Evolutionary conservation across 2,888 invertebrate species (phyloP).

Genomic region (Rhaphigaster nebulosa): DNA sequence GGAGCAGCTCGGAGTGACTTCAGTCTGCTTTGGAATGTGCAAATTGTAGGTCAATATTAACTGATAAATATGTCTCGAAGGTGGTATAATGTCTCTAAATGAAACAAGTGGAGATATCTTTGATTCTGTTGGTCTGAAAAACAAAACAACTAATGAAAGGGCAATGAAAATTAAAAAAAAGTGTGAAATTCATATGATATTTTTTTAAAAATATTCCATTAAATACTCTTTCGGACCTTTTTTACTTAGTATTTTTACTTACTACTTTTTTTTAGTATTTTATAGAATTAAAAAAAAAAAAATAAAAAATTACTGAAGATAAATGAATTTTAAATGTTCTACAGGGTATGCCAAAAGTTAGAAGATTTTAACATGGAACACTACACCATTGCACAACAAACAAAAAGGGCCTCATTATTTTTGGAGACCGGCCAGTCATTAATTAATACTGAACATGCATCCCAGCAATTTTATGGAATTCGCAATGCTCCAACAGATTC

Average conservation of each 20-base stretch:
- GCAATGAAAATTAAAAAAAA: not conserved
- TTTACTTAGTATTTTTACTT: no score
- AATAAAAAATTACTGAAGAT: not conserved
- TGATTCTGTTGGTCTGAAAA: constrained; percentile 81
- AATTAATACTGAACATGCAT: no score
- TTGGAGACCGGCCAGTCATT: no score
- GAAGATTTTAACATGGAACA: no score
- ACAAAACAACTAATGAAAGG: not conserved
- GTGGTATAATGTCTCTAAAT: constrained; percentile 87
- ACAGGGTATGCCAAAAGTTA: no score
- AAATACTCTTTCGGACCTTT: no score
- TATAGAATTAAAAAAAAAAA: not conserved
- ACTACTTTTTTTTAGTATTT: not conserved
- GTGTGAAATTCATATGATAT: no score
- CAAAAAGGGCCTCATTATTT: no score
- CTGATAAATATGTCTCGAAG: constrained; percentile 91
- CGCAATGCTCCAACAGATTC: no score
- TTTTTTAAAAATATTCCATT: no score
- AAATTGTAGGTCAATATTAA: constrained; percentile 89
- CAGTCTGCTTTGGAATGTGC: constrained; percentile 84
- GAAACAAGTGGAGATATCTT: constrained; percentile 83
- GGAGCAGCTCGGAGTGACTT: constrained; percentile 84
- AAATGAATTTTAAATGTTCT: not conserved
- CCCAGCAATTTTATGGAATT: no score
- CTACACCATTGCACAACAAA: no score